phyloP scores from a whole-genome alignment of 2,113 vertebrate species.

The Sinocyclocheilus grahami region DNA sequence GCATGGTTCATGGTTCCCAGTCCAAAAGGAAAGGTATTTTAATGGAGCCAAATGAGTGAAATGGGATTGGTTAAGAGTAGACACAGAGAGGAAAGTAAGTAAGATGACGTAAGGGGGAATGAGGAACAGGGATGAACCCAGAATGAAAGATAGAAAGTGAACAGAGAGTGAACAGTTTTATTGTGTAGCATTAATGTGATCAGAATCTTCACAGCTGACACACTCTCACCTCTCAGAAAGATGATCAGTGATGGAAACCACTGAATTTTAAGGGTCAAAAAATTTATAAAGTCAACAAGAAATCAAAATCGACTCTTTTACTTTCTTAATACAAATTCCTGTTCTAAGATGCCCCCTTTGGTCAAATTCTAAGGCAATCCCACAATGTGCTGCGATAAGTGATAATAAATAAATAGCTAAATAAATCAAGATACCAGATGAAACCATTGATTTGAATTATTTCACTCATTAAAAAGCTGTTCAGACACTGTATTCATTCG shows the following conservation, averaged over 20 bases:
- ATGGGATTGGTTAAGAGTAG: neutral
- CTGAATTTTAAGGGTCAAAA: neutral
- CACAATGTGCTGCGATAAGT: neutral
- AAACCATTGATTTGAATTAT: neutral
- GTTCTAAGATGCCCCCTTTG: neutral
- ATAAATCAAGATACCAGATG: too few relatives aligned
- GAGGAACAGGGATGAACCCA: neutral
- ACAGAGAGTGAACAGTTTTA: neutral
- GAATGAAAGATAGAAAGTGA: slow-evolving; percentile 1
- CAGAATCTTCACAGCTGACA: slow-evolving; percentile 26
- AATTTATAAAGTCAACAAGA: neutral
- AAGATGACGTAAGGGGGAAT: neutral
- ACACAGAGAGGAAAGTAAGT: neutral
- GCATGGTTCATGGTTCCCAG: neutral
- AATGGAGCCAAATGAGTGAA: neutral
- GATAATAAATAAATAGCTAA: too few relatives aligned
- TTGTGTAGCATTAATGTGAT: slow-evolving; percentile 32
- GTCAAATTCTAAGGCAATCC: neutral
- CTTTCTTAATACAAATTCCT: neutral
- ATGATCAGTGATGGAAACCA: neutral
- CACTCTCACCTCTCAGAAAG: neutral
- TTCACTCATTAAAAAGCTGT: neutral
- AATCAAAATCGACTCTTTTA: neutral
- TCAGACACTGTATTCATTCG: neutral
- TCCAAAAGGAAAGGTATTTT: neutral